These are phyloP conservation scores for Peromyscus nudipes DNA, from an alignment of 2,797 vertebrate species.

Conservation along the genomic window DNA sequence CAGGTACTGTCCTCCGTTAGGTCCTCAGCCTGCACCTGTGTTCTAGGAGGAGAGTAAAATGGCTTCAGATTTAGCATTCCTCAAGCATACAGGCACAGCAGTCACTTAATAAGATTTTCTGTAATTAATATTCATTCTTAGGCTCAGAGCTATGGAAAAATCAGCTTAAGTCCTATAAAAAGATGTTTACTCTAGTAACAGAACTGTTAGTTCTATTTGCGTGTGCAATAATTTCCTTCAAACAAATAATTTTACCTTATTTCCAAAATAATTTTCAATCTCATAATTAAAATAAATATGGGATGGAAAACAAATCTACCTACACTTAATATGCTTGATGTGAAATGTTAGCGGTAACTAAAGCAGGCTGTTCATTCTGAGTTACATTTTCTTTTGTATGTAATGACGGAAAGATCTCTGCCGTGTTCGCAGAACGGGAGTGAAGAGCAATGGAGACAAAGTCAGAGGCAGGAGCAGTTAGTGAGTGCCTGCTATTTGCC, in stretches of 20 bases:
- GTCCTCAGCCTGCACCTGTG: background rate
- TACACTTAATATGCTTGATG: slow-evolving; percentile 56
- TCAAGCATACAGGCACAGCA: background rate
- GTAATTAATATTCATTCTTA: slow-evolving; percentile 71
- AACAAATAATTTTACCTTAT: slow-evolving; percentile 40
- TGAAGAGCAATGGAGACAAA: background rate
- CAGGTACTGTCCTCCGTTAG: background rate
- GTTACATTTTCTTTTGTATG: slow-evolving; percentile 50
- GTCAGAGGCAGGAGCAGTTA: background rate
- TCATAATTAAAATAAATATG: slow-evolving; percentile 67
- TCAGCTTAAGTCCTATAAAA: slow-evolving; percentile 60
- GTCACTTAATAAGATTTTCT: slow-evolving; percentile 62
- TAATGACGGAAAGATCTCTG: slow-evolving; percentile 15
- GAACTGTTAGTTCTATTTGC: slow-evolving; percentile 60
- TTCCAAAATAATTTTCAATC: slow-evolving; percentile 69
- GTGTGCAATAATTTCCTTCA: slow-evolving; percentile 33
- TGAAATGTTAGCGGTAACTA: slow-evolving; percentile 63
- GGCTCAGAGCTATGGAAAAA: slow-evolving; percentile 35
- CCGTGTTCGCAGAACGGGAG: background rate
- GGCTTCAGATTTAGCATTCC: slow-evolving; percentile 26
- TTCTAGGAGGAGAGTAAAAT: slow-evolving; percentile 1
- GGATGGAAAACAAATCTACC: slow-evolving; percentile 55
- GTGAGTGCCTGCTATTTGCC: background rate
- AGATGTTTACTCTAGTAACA: slow-evolving; percentile 67
- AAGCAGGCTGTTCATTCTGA: background rate